phyloP scores from a whole-genome alignment of 2,888 invertebrate genomes.

The Apotomis turbidana region DNA sequence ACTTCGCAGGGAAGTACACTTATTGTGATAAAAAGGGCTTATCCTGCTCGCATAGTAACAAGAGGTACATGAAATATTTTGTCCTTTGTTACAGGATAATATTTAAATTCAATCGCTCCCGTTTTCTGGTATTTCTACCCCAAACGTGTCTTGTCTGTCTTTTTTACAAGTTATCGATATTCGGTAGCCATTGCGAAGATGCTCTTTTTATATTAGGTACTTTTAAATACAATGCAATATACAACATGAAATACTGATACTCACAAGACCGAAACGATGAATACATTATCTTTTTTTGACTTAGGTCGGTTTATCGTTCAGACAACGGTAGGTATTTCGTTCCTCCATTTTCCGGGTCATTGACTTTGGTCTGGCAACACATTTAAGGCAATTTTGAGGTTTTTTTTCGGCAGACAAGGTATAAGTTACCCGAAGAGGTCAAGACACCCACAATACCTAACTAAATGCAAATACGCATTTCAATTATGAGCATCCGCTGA shows the following conservation, averaged over 20 bases:
- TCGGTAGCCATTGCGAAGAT: too few species aligned
- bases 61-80: too few species aligned
- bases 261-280: neutral
- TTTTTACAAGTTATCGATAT: too few species aligned
- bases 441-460: constrained; percentile 56
- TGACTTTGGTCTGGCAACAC: constrained; percentile 45
- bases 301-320: constrained; percentile 22
- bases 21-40: too few species aligned
- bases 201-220: neutral
- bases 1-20: too few species aligned
- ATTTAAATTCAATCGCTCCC: too few species aligned
- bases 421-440: constrained; percentile 62
- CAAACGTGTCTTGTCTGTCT: too few species aligned
- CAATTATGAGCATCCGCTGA: constrained; percentile 24
- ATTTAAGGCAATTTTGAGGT: constrained; percentile 47
- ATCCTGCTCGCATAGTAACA: too few species aligned
- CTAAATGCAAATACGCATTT: constrained; percentile 50
- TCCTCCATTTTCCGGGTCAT: constrained; percentile 52
- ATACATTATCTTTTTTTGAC: constrained; percentile 24
- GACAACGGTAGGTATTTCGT: constrained; percentile 22
- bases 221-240: neutral
- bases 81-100: too few species aligned
- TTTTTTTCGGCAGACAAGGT: constrained; percentile 53
- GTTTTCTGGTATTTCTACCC: too few species aligned
- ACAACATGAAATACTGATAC: constrained; percentile 4